Evolutionary conservation across 2,113 vertebrate species (phyloP).

Genomic region (Columbina picui): DNA sequence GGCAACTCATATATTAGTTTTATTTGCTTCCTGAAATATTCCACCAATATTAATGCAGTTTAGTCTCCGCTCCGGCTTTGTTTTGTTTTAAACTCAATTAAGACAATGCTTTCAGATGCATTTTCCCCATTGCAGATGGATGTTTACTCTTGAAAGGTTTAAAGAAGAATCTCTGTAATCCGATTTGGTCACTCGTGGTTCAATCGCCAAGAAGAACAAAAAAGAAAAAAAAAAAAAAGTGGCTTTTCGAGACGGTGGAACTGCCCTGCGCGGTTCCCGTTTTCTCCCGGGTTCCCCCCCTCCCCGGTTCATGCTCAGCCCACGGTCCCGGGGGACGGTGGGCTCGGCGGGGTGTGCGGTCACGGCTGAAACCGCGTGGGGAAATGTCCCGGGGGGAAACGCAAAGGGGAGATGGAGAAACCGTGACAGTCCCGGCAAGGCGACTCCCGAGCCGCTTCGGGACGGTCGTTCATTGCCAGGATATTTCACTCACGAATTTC

Average conservation of each 20-base stretch:
- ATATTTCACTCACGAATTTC: background rate
- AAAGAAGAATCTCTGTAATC: constrained; percentile 6
- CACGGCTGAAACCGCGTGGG: background rate
- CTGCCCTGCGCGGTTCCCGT: background rate
- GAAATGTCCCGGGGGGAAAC: background rate
- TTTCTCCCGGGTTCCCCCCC: background rate
- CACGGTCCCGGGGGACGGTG: background rate
- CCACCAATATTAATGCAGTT: background rate
- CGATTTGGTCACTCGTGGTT: background rate
- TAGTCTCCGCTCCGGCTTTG: background rate
- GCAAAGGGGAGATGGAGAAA: background rate
- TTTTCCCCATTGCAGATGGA: background rate
- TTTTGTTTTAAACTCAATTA: constrained; percentile 52
- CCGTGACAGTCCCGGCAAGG: background rate
- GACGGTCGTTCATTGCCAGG: background rate
- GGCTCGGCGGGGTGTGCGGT: background rate
- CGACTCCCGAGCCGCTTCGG: background rate
- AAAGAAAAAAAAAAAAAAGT: background rate
- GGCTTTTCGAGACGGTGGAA: background rate
- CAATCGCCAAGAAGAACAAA: background rate
- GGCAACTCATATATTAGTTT: constrained; percentile 39
- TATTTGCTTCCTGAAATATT: constrained; percentile 46
- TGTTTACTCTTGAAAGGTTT: constrained; percentile 36
- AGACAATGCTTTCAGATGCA: constrained; percentile 12
- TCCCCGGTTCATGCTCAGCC: background rate